These are phyloP conservation scores for Pangasianodon hypophthalmus DNA, from an alignment of 2,113 vertebrate genomes.

Conservation along the genomic window DNA sequence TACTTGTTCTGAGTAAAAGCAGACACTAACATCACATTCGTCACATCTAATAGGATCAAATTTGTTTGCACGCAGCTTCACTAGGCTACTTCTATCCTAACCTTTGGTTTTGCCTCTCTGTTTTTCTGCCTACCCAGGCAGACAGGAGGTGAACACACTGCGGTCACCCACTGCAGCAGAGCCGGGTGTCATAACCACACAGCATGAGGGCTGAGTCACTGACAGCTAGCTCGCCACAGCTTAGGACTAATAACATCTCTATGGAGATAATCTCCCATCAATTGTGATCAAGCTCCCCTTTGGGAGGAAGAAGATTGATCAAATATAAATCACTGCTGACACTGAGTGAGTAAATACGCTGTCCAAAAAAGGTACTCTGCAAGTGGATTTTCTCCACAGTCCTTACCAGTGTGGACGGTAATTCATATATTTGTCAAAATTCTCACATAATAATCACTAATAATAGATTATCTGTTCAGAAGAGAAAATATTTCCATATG, in stretches of 20 bases:
- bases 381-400: neutral
- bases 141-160: neutral
- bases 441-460: neutral
- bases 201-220: conserved; percentile 10
- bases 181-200: conserved; percentile 11
- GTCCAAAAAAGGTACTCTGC: neutral
- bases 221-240: conserved; percentile 7
- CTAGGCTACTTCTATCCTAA: neutral
- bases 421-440: neutral
- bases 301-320: neutral
- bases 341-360: neutral
- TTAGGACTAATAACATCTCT: conserved; percentile 1
- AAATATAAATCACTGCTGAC: neutral
- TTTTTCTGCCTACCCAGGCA: neutral
- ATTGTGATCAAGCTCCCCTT: neutral
- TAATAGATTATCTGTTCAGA: neutral
- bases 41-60: neutral
- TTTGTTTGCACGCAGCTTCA: neutral
- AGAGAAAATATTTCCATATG: neutral
- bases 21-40: neutral
- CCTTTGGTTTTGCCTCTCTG: neutral
- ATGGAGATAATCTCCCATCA: neutral
- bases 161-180: neutral
- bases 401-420: neutral
- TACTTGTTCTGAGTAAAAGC: neutral